phyloP scores from a whole-genome alignment of 2,888 invertebrate genomes.

The Capitulum mitella region DNA sequence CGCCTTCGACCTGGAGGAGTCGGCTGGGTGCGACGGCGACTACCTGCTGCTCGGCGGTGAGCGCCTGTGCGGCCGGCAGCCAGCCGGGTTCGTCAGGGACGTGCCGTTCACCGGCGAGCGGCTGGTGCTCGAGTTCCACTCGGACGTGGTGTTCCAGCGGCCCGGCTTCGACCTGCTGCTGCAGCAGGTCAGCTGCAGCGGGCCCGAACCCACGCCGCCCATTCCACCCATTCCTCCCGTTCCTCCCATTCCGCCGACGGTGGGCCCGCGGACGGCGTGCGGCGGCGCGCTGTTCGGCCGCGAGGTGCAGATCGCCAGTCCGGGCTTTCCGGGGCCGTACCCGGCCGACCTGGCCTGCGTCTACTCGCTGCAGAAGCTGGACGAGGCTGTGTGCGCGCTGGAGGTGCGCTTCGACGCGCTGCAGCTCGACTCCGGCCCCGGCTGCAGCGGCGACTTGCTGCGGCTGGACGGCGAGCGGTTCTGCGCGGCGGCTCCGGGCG shows the following conservation, averaged over 20 bases:
- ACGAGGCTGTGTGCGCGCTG: background rate
- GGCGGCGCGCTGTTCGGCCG: background rate
- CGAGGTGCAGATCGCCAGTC: background rate
- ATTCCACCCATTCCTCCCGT: background rate
- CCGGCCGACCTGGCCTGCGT: background rate
- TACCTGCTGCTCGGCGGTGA: background rate
- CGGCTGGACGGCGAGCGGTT: background rate
- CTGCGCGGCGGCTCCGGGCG: background rate
- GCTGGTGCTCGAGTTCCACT: background rate
- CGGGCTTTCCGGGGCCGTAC: background rate
- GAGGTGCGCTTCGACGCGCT: background rate
- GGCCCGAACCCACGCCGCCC: background rate
- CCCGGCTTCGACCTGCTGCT: background rate
- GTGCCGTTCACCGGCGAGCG: background rate
- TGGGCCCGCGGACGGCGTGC: background rate
- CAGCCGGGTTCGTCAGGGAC: background rate
- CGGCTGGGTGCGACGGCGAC: background rate
- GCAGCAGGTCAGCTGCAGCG: background rate
- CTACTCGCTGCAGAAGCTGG: slow-evolving; percentile 14
- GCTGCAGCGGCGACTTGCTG: background rate
- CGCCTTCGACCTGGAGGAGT: background rate
- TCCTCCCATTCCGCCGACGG: background rate
- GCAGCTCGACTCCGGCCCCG: background rate
- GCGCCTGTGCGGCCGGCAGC: background rate
- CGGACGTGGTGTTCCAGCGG: background rate